Percentiles rank a stretch among this genome's conserved stretches.
Conservation (phyloP, 1,140 invertebrate species). For the Acromyrmex heyeri region DNA sequence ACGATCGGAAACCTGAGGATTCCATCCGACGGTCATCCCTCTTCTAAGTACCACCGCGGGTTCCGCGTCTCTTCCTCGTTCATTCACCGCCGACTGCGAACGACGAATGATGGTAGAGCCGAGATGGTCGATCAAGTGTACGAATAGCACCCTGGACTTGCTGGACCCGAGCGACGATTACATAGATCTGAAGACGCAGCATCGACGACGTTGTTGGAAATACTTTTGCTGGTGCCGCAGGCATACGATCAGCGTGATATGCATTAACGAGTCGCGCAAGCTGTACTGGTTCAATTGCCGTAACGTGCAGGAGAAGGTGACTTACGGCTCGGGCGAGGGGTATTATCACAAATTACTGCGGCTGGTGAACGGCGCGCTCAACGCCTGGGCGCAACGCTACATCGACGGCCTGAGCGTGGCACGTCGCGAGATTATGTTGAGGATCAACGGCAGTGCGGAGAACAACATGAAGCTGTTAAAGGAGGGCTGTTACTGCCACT, state of each 20-base stretch:
- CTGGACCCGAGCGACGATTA: conserved; percentile 81
- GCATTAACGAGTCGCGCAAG: conserved; percentile 83
- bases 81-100: conserved; percentile 24
- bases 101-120: conserved; percentile 85
- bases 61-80: conserved; percentile 21
- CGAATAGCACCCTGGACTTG: conserved; percentile 81
- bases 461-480: conserved; percentile 85
- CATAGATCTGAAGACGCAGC: conserved; percentile 81
- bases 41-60: not conserved
- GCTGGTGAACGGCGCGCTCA: conserved; percentile 82
- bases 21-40: not conserved
- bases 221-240: conserved; percentile 84
- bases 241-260: conserved; percentile 85
- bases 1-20: not conserved
- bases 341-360: conserved; percentile 84
- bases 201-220: conserved; percentile 83
- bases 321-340: conserved; percentile 81
- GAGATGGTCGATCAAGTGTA: conserved; percentile 79
- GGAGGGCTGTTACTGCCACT: conserved; percentile 86
- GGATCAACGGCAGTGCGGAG: conserved; percentile 84
- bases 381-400: conserved; percentile 82
- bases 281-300: conserved; percentile 85
- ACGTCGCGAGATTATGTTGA: conserved; percentile 83
- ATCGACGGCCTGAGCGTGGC: conserved; percentile 81
- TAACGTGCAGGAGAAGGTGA: conserved; percentile 84